Evolutionary conservation across 2,113 vertebrate species (phyloP), one percentile per base, ranked within the genome.

Genomic region (Upupa epops): DNA sequence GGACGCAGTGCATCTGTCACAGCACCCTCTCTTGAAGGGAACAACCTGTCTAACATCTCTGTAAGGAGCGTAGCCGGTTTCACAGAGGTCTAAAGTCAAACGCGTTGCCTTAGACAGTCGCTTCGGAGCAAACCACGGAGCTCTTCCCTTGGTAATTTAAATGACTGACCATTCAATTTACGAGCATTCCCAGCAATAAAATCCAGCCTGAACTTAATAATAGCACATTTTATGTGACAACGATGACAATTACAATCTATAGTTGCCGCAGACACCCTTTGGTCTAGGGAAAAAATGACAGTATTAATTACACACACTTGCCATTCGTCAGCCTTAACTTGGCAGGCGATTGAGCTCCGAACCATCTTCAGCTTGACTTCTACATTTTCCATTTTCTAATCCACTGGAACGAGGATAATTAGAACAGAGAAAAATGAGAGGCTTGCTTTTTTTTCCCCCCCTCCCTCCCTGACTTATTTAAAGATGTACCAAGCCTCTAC

Each of bases 171-270:
- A 88, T 96, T 97, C 98, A 98, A 98, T 98, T 98, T 98, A 98
- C 97, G 97, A 98, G 96, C 96, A 97, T 97, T 98, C 93, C 83
- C 77, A 93, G 98, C 97, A 97, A 98, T 98, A 98, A 98, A 98
- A 98, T 97, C 97, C 97, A 97, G 97, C 95, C 96, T 96, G 97
- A 98, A 98, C 98, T 98, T 98, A 98, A 98, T 98, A 98, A 98
- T 97, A 98, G 97, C 97, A 98, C 98, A 98, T 98, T 98, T 98
- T 98, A 98, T 98, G 97, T 98, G 98, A 98, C 98, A 98, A 97
- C 82, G 94, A 97, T 98, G 98, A 98, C 98, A 98, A 98, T 98
- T 98, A 98, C 98, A 98, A 98, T 98, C 98, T 98, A 97, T 94
- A 96, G 98, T 98, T 98, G 97, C 97, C 84, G 93, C 97, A 97